Base-by-base conservation (phyloP, 2,888 invertebrate genomes). In the Caenorhabditis sp. region DNA sequence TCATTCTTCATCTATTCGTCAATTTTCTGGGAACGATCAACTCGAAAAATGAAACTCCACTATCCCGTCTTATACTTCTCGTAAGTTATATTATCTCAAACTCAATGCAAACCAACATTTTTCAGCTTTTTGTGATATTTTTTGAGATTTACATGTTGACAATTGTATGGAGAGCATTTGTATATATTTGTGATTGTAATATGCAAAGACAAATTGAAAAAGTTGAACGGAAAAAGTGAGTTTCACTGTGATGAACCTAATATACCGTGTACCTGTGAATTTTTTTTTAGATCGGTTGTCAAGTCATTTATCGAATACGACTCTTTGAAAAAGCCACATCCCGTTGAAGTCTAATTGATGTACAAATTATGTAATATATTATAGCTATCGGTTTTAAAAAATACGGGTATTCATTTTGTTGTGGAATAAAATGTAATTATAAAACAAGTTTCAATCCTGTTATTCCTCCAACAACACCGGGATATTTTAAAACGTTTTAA, bases 21-120 rank as follows among this genome's bases (percentile, higher is more conserved):
- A 75, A 78, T 57, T 76, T 82, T 53, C 67, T 82, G 38, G 78
- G 80, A n/a, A 78, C 73, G 10, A 81, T 80, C 17, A 82, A 82
- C 60, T 68, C 76, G 23, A 76, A 78, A 60, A 74, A 79, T 49
- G 78, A 74, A 4, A 61, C 68, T n/a, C 38, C 72, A 38, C 27
- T 79, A 23, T 38, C 67, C 26, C 65, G 63, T 50, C 73, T 73
- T 57, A 54, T 61, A n/a, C 59, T 68, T 38, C 27, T 77, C 59
- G 76, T 77, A 54, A 38, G 53, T 27, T 8, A 49, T n/a, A 26
- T 49, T 59, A 12, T 57, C 36, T 21, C 36, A 14, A 31, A 36
- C 10, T 36, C 7, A 36, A 8, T 10, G 10, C 17, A 17, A 57
- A 20, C 8, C 14, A 12, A 21, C 1, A 10, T 60, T 23, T 72